Evolutionary conservation across 2,888 invertebrate genomes (phyloP), one percentile per base, ranked within the genome.

Genomic region (Xanthorhoe spadicearia): DNA sequence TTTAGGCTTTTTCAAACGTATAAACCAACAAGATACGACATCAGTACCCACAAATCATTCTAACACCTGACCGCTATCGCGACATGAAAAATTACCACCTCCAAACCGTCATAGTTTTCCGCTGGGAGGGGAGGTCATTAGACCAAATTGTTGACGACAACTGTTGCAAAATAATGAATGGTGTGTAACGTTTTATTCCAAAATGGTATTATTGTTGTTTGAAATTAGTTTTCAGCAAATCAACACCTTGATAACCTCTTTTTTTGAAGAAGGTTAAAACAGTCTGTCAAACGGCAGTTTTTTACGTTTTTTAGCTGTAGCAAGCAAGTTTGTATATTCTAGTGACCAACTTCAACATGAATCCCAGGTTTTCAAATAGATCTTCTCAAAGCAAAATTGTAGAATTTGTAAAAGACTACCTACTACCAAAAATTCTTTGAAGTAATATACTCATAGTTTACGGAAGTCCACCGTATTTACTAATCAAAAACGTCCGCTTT

Each of bases 31-130:
- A 69, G 60, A 68, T 70, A 64, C 62, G 59, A 64, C 68, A 68
- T 68, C 66, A 63, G 35, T 13, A 49, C 49, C 73, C 80, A 92
- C 92, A 91, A 93, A 92, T 93, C 92, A 92, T 90, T 90, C 85
- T 83, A 87, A 87, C 92, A 90, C 93, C 92, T 92, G 89, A 89
- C 88, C 89, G 84, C 87, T 93, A 92, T 92, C 92, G 92, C 82
- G 81, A 84, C 89, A 87, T 92, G 92, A 93, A 92, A 92, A 92
- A 92, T 92, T 86, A 84, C 88, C 83, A 83, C 85, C 85, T 84
- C 83, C 82, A 79, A 81, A 85, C 83, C 81, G 83, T 83, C 83
- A 86, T 83, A 82, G 83, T 85, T 90, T 89, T 90, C 74, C 81
- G 68, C 77, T 69, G 38, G 38, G 38, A 10, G 13, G 80, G 85